Evolutionary conservation across 1,140 invertebrate genomes (phyloP).

Genomic region (Drosophila tsacasi): DNA sequence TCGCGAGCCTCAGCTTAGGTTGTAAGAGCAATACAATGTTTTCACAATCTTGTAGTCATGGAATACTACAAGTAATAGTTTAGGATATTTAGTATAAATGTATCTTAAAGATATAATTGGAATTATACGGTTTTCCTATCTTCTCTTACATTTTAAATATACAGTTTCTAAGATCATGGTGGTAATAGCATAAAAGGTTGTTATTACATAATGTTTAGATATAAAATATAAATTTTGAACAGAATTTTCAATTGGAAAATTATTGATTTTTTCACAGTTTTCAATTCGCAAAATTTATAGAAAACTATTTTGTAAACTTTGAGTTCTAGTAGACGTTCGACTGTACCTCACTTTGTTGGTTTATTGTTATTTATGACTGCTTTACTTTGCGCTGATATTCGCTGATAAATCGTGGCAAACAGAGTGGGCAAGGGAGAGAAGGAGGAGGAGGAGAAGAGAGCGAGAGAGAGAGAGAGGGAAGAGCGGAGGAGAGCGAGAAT

Average conservation of each 20-base stretch:
- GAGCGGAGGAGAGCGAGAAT: background rate
- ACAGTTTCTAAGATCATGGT: background rate
- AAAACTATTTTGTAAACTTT: conserved; percentile 3
- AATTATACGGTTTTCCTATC: background rate
- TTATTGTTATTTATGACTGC: conserved; percentile 37
- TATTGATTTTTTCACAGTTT: background rate
- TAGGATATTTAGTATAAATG: background rate
- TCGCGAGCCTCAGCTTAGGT: background rate
- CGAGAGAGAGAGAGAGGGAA: conserved; percentile 3
- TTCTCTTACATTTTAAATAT: background rate
- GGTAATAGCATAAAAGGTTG: background rate
- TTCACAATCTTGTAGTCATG: background rate
- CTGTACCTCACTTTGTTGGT: conserved; percentile 23
- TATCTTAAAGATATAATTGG: background rate
- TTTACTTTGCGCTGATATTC: conserved; percentile 24
- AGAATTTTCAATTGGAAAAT: background rate
- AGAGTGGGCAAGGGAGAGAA: background rate
- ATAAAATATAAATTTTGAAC: background rate
- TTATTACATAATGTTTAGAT: background rate
- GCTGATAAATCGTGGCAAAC: conserved; percentile 31
- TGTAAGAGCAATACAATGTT: too few relatives aligned
- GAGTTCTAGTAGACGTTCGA: conserved; percentile 17
- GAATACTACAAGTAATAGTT: background rate
- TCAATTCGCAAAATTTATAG: background rate
- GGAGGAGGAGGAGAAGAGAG: background rate